Percentiles rank a stretch among this genome's conserved stretches.
phyloP scores from a whole-genome alignment of 2,113 vertebrate genomes.

The Physeter macrocephalus region DNA sequence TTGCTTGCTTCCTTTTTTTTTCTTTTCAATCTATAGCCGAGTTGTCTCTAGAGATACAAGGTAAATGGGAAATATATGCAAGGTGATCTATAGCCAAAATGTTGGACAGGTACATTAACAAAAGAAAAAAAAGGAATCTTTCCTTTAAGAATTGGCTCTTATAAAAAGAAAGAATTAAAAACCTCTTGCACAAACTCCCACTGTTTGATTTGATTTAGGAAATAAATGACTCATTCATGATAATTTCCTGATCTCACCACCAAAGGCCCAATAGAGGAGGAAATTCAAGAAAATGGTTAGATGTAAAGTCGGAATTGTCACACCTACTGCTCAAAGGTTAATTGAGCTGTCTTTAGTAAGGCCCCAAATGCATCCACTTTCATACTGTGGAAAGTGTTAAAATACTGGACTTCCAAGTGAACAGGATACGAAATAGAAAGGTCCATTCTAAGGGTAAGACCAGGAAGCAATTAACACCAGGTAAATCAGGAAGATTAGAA shows the following conservation, averaged over 20 bases:
- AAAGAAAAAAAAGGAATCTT: background rate
- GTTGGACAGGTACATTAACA: background rate
- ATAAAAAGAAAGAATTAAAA: background rate
- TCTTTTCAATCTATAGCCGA: background rate
- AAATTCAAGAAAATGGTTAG: conserved; percentile 18
- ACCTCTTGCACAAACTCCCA: background rate
- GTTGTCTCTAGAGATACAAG: background rate
- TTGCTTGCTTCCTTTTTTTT: conserved; percentile 24
- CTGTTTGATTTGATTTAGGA: conserved; percentile 54
- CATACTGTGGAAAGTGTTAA: conserved; percentile 37
- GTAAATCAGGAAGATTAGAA: conserved; percentile 60
- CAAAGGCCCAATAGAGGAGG: background rate
- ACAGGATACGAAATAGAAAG: conserved; percentile 52
- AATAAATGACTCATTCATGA: conserved; percentile 27
- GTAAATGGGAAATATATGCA: fast-evolving
- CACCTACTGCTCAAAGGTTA: conserved; percentile 25
- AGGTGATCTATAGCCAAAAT: background rate
- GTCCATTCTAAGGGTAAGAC: background rate
- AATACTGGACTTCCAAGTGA: conserved; percentile 10
- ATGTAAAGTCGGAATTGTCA: conserved; percentile 21
- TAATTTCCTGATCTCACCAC: conserved; percentile 3
- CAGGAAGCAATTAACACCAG: conserved; percentile 68
- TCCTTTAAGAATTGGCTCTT: background rate
- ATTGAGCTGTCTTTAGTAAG: conserved; percentile 39
- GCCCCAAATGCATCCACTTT: background rate